These are phyloP conservation scores for Volucella inflata DNA, from an alignment of 2,888 invertebrate species.

Conservation along the genomic window DNA sequence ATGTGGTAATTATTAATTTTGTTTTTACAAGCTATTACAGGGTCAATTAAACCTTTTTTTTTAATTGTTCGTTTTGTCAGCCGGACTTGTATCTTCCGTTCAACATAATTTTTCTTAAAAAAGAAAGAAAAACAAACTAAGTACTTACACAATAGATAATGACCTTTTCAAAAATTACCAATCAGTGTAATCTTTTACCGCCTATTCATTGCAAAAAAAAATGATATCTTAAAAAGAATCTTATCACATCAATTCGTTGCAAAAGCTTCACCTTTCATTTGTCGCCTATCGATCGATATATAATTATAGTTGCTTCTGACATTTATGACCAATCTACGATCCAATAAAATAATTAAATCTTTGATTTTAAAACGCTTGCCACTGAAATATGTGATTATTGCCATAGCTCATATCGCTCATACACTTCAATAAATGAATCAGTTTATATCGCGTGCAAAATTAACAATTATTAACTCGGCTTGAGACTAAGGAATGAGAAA, in stretches of 20 bases:
- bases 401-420: slow-evolving; percentile 23
- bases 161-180: slow-evolving; percentile 25
- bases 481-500: slow-evolving; percentile 44
- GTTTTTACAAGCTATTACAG: slow-evolving; percentile 25
- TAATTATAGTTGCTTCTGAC: slow-evolving; percentile 59
- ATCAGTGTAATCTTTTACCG: background rate
- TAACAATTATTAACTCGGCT: slow-evolving; percentile 40
- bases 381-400: slow-evolving; percentile 28
- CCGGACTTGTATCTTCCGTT: slow-evolving; percentile 4
- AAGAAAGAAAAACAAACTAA: too few species aligned
- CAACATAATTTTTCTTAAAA: background rate
- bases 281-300: slow-evolving; percentile 43
- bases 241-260: slow-evolving; percentile 27
- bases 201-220: background rate
- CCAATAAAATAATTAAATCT: slow-evolving; percentile 71
- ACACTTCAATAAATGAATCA: slow-evolving; percentile 23
- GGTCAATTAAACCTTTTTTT: slow-evolving; percentile 31
- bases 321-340: slow-evolving; percentile 62
- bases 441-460: slow-evolving; percentile 61
- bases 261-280: slow-evolving; percentile 1
- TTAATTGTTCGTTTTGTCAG: slow-evolving; percentile 37
- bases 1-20: background rate
- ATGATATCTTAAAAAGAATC: background rate
- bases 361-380: slow-evolving; percentile 57
- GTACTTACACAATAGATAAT: slow-evolving; percentile 13